Conservation (phyloP, 2,888 invertebrate genomes). For the Patella depressa region DNA sequence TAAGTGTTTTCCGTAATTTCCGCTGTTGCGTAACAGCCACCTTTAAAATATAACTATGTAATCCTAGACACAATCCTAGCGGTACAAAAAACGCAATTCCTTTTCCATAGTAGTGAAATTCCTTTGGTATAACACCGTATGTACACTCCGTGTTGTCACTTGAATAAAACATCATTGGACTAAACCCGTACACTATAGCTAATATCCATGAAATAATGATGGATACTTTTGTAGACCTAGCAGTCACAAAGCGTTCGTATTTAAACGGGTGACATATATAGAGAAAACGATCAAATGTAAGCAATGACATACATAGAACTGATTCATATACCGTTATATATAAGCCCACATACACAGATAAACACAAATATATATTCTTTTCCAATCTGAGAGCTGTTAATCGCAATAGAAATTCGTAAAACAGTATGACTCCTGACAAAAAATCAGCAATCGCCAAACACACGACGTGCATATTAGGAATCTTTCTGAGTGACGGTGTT, state of each 20-base stretch:
- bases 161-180: neutral
- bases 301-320: neutral
- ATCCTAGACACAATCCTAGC: neutral
- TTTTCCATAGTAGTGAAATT: neutral
- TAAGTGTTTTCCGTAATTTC: neutral
- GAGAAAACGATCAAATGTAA: neutral
- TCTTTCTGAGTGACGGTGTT: constrained; percentile 28
- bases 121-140: constrained; percentile 4
- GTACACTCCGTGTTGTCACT: neutral
- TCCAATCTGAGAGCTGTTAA: neutral
- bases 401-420: constrained; percentile 5
- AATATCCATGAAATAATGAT: neutral
- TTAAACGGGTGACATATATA: neutral
- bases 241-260: constrained; percentile 3
- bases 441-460: constrained; percentile 36
- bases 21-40: neutral
- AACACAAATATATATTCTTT: constrained; percentile 4
- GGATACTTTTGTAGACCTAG: neutral
- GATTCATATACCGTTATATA: constrained; percentile 7
- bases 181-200: neutral
- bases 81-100: neutral
- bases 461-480: constrained; percentile 37
- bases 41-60: constrained; percentile 2
- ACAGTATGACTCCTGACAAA: constrained; percentile 7
- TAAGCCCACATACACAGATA: constrained; percentile 1